Base-by-base conservation (phyloP, 1,140 invertebrate species). In the Meloidogyne chitwoodi region DNA sequence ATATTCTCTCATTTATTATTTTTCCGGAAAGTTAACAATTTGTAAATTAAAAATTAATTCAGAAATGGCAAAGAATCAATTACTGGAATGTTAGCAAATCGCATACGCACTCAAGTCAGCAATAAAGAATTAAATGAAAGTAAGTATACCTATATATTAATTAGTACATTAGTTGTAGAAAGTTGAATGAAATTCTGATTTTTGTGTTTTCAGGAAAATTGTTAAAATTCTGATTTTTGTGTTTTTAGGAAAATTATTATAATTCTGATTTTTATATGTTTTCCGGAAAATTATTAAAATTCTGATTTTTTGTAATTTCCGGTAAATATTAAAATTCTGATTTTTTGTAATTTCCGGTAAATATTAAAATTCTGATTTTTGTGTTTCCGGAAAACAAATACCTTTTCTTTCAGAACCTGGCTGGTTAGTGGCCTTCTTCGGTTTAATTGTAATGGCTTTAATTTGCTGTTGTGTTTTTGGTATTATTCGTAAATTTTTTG, bases 371-470 rank as follows among this genome's bases (percentile, higher is more conserved):
- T 31, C 16, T 24, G 27, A 70, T 22, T 70, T 70, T 41, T 31
- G 19, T 70, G n/a, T 19, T 19, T 63, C 34, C n/a, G 24, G 78
- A 74, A 22, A 31, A 10, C 11, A 22, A n/a, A 76, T 74, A 19
- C 14, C 16, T 76, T 26, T 48, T 27, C 75, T 79, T 85, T 80
- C 67, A 86, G 85, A 84, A 75, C 84, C 85, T n/a, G 85, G 86
- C 75, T 86, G 85, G 85, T 84, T 77, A 24, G 84, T 86, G 26
- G 83, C 87, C 34, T 85, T 86, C 74, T 68, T 86, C 12, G 86
- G 86, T 29, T 77, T 87, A 68, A 62, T 86, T 22, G 76, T 66
- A 34, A 31, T 86, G 38, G 74, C 84, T 11, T 80, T 86, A 27
- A 77, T 87, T 5, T 81, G 87, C 12, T 74, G 79, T 34, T 83